A percentile compares a stretch with the other conserved stretches of the same genome.
These are phyloP conservation scores for Temnothorax curvispinosus DNA, from an alignment of 1,140 invertebrate genomes.

Conservation along the genomic window DNA sequence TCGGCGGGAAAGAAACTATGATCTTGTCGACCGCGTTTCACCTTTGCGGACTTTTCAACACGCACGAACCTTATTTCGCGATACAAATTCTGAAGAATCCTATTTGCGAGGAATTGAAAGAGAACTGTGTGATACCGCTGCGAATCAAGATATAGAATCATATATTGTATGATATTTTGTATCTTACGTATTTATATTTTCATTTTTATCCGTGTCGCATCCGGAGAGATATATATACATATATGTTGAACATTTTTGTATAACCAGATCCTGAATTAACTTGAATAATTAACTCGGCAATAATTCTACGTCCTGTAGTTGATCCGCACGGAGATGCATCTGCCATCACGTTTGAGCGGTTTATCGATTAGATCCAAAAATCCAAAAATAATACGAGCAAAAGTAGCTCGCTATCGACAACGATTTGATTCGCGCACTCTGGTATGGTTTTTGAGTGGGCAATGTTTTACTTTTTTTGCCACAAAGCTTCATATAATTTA, in stretches of 20 bases:
- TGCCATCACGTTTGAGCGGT: neutral
- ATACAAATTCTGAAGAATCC: neutral
- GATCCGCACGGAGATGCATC: neutral
- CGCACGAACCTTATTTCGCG: neutral
- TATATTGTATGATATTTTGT: neutral
- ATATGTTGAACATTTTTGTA: neutral
- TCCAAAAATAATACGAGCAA: neutral
- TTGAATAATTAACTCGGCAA: neutral
- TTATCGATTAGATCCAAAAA: neutral
- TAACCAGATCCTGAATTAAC: neutral
- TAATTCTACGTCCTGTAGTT: neutral
- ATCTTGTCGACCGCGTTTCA: neutral
- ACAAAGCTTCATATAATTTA: neutral
- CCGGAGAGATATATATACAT: neutral
- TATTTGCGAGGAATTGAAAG: neutral
- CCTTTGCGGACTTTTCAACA: neutral
- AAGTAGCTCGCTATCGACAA: neutral
- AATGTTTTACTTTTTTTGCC: constrained; percentile 35
- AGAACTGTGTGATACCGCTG: too few relatives aligned
- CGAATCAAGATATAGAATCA: too few relatives aligned
- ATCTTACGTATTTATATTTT: neutral
- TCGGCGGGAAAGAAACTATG: constrained; percentile 50
- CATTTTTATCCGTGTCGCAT: neutral
- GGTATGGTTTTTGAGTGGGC: neutral
- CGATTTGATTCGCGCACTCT: neutral